Percentiles rank a stretch among this genome's conserved stretches.
phyloP scores from a whole-genome alignment of 1,140 invertebrate species.

The Idris sp. region DNA sequence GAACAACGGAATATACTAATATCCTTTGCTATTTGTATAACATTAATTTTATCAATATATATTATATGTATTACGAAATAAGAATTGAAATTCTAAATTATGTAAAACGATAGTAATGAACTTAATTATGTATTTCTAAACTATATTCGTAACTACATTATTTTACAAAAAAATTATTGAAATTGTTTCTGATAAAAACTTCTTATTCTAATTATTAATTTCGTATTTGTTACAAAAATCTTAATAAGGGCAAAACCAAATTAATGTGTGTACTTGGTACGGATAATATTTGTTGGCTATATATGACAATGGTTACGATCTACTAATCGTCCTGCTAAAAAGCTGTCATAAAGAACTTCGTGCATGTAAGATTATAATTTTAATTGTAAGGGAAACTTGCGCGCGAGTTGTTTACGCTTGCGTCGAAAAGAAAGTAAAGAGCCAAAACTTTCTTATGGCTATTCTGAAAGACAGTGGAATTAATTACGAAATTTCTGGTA shows the following conservation, averaged over 20 bases:
- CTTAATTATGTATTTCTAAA: conserved; percentile 16
- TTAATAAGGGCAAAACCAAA: no score
- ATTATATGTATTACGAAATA: conserved; percentile 15
- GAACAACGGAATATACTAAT: conserved; percentile 20
- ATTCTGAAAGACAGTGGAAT: conserved; percentile 37
- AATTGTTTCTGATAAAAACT: no score
- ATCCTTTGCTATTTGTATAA: conserved; percentile 12
- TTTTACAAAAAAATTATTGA: no score
- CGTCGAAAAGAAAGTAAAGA: conserved; percentile 60
- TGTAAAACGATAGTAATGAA: background rate
- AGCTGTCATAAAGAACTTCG: conserved; percentile 30
- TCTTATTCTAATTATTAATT: no score
- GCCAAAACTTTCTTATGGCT: conserved; percentile 45
- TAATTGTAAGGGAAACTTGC: conserved; percentile 54
- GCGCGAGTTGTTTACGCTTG: conserved; percentile 53
- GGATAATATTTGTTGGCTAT: conserved; percentile 14
- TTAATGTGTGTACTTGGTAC: conserved; percentile 5
- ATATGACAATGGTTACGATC: conserved; percentile 38
- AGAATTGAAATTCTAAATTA: conserved; percentile 23
- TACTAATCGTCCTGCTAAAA: conserved; percentile 36
- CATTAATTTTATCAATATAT: conserved; percentile 20
- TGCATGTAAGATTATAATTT: conserved; percentile 34
- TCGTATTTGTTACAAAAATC: no score
- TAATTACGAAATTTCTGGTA: conserved; percentile 46
- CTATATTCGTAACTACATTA: background rate